Evolutionary conservation across 2,113 vertebrate genomes (phyloP).

Genomic region (Pycnonotus jocosus): DNA sequence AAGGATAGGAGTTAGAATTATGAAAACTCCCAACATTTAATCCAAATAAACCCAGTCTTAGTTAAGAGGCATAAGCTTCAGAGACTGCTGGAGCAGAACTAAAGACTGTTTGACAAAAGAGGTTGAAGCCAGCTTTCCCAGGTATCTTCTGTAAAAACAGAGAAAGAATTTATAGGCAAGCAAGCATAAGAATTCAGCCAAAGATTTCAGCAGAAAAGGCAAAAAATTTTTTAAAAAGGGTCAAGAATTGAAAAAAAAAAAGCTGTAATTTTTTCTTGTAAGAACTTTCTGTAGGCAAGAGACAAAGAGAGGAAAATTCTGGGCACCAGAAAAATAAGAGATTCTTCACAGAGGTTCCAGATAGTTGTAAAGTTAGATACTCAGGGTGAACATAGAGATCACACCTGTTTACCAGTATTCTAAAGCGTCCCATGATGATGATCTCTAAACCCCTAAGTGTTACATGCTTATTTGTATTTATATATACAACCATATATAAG

Average conservation of each 20-base stretch:
- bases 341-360: not conserved
- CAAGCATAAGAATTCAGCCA: not conserved
- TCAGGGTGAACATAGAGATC: not conserved
- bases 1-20: not conserved
- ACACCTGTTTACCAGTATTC: not conserved
- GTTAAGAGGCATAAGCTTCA: not conserved
- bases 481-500: not conserved
- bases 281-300: not conserved
- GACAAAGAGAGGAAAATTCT: not conserved
- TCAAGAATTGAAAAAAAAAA: not conserved
- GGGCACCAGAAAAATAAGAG: not conserved
- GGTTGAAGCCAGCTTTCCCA: not conserved
- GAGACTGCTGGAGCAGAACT: not conserved
- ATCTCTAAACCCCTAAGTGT: not conserved
- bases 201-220: not conserved
- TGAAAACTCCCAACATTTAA: not conserved
- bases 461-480: rapidly evolving
- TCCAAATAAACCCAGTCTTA: not conserved
- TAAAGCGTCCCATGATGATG: not conserved
- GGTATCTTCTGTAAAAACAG: not conserved
- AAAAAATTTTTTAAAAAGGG: not conserved
- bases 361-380: not conserved
- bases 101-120: not conserved
- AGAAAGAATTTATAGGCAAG: not conserved
- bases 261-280: not conserved